Evolutionary conservation across 2,113 vertebrate species (phyloP).

Genomic region (Mustela lutreola): DNA sequence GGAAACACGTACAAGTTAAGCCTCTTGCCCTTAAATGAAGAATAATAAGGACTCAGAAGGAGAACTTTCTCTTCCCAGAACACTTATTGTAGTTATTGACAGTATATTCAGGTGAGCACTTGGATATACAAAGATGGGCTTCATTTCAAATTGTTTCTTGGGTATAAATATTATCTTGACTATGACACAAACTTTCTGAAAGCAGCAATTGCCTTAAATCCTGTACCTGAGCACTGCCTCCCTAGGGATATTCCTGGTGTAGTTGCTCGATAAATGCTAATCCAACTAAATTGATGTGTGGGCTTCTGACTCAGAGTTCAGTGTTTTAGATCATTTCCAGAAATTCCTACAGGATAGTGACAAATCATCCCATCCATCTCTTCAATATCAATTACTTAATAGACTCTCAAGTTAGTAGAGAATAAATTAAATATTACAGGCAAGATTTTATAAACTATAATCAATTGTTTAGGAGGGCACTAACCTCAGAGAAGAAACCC

Average conservation of each 20-base stretch:
- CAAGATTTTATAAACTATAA: conserved; percentile 29
- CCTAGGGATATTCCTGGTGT: background rate
- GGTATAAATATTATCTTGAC: background rate
- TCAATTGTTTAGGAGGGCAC: conserved; percentile 59
- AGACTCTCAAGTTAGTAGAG: background rate
- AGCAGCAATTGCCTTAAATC: background rate
- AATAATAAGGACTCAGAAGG: background rate
- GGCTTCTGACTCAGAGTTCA: background rate
- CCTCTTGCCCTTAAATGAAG: conserved; percentile 8
- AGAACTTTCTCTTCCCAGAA: background rate
- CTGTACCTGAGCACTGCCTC: background rate
- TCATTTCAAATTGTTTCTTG: conserved; percentile 41
- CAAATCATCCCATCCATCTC: background rate
- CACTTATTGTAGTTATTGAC: background rate
- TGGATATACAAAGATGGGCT: background rate
- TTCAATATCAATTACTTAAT: conserved; percentile 30
- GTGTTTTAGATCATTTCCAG: conserved; percentile 19
- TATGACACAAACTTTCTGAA: background rate
- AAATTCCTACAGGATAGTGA: conserved; percentile 25
- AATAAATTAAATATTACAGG: background rate
- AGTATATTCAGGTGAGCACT: background rate
- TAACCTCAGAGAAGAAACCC: conserved; percentile 58
- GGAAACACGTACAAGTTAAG: background rate
- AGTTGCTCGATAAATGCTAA: background rate
- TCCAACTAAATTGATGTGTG: background rate